A percentile compares a stretch with the other conserved stretches of the same genome.
Evolutionary conservation across 53 echinoderm and acorn worm species (phyloP).

Genomic region (Henricia sp.): DNA sequence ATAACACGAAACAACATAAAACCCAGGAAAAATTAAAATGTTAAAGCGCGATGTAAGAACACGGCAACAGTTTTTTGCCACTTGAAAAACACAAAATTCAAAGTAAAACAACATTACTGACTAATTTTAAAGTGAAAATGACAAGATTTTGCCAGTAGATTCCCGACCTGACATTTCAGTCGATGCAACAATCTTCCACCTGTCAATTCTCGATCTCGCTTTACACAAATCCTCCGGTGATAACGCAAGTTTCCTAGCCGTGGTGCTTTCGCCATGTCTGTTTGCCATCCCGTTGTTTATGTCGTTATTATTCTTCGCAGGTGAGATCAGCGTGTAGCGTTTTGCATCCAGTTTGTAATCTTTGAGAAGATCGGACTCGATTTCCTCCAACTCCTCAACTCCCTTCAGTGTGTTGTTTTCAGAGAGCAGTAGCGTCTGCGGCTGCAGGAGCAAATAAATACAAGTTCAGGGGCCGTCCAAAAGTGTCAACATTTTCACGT

Average conservation of each 20-base stretch:
- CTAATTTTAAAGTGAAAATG: background rate
- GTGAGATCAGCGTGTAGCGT: constrained; percentile 65
- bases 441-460: constrained; percentile 48
- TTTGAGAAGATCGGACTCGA: constrained; percentile 80
- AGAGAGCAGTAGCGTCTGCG: constrained; percentile 90
- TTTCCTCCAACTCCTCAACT: constrained; percentile 83
- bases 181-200: constrained; percentile 90
- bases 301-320: constrained; percentile 69
- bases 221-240: constrained; percentile 72
- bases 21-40: no score
- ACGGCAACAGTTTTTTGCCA: no score
- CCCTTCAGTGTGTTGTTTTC: constrained; percentile 86
- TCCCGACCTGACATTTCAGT: constrained; percentile 91
- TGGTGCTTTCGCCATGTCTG: no score
- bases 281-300: constrained; percentile 63
- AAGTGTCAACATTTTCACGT: no score
- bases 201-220: constrained; percentile 41
- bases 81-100: constrained; percentile 11
- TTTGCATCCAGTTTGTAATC: constrained; percentile 83
- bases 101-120: background rate
- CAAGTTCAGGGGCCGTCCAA: no score
- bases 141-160: background rate
- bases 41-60: no score
- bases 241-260: constrained; percentile 69
- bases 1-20: no score